Evolutionary conservation across 2,113 vertebrate species (phyloP), one percentile per base, ranked within the genome.

Genomic region (Misgurnus anguillicaudatus): DNA sequence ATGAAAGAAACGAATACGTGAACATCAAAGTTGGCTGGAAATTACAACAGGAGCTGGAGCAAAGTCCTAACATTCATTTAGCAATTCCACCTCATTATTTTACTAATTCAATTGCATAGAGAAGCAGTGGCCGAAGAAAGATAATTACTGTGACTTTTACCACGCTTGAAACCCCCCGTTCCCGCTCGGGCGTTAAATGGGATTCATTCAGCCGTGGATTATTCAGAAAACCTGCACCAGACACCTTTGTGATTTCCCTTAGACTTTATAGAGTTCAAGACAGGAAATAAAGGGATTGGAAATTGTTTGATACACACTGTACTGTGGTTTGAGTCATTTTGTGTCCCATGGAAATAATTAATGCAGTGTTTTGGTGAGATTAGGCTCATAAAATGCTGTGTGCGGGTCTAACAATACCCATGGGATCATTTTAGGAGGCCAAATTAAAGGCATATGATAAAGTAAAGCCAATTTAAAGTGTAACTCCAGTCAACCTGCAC

Each of bases 61-160:
- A 3, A 19, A 53, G 78, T 48, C 38, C 55, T 53, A 60, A 53
- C 62, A 69, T 16, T 80, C 77, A 61, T 80, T 77, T 69, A 75
- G 78, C 41, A 61, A 81, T 80, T 73, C 51, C 41, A 72, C 63
- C 47, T 83, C 73, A 82, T 83, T 83, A 76, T 80, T 67, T 78
- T 77, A 39, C 19, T 69, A 65, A 82, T 84, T 86, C 67, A 80
- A 70, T 84, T 72, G 73, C 41, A 72, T 73, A 58, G 68, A 79
- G 67, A 73, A 73, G 82, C 68, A 77, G 62, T 55, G 57, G 66
- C 51, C 21, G 47, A 39, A 62, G 68, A 68, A 45, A 68, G 67
- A 77, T 79, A 81, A 83, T 86, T 81, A 51, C 79, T 19, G 58
- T 61, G 68, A 57, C 63, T 84, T 53, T 38, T 73, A 63, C 57